phyloP scores from a whole-genome alignment of 1,140 invertebrate species.

The Papilio helenus region DNA sequence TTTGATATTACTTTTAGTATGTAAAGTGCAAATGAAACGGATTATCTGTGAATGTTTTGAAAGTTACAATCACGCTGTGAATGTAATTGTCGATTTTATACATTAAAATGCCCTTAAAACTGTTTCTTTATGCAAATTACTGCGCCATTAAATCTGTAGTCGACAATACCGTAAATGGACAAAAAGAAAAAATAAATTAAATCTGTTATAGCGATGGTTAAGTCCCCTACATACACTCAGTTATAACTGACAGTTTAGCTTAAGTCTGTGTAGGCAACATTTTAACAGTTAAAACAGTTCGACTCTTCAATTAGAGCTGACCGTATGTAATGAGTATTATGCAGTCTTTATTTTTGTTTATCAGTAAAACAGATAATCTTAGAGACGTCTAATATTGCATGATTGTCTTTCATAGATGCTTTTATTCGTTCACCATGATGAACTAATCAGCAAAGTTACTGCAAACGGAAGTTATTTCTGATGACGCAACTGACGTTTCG shows the following conservation, averaged over 20 bases:
- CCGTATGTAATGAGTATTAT: neutral
- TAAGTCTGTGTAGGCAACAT: too few species aligned
- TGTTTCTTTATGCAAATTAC: slow-evolving; percentile 56
- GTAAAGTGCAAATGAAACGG: slow-evolving; percentile 55
- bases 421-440: neutral
- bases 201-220: neutral
- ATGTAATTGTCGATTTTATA: slow-evolving; percentile 58
- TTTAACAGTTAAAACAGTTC: too few species aligned
- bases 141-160: slow-evolving; percentile 46
- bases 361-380: neutral
- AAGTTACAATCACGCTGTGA: slow-evolving; percentile 57
- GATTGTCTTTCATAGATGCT: neutral
- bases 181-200: slow-evolving; percentile 30
- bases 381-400: neutral
- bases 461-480: slow-evolving; percentile 18
- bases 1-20: slow-evolving; percentile 47
- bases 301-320: too few species aligned
- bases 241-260: too few species aligned
- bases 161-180: neutral
- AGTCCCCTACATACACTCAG: too few species aligned
- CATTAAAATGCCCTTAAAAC: slow-evolving; percentile 52
- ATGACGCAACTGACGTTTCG: slow-evolving; percentile 20
- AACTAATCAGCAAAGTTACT: slow-evolving; percentile 20
- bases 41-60: slow-evolving; percentile 60
- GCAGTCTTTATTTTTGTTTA: neutral